These are phyloP conservation scores for Penaeus indicus DNA, from an alignment of 1,140 invertebrate species.

Conservation along the genomic window DNA sequence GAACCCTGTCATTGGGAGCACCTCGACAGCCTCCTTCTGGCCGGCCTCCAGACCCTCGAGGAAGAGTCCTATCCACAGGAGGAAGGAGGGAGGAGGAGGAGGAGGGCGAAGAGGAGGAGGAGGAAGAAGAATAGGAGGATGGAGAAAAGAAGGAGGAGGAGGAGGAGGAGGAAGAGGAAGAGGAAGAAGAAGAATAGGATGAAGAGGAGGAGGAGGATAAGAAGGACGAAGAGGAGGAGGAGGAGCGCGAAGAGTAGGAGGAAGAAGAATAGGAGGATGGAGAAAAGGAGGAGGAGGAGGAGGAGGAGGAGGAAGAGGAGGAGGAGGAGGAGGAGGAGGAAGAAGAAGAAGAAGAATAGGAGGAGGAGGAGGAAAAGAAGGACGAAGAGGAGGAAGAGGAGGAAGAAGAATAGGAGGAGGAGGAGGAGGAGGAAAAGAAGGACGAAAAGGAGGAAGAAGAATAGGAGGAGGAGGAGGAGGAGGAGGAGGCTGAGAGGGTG, in stretches of 20 bases:
- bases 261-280: neutral
- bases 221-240: neutral
- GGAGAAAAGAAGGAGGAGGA: neutral
- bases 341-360: neutral
- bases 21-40: no score
- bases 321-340: neutral
- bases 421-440: no score
- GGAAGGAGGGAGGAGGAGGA: neutral
- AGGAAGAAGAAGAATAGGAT: neutral
- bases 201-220: neutral
- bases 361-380: neutral
- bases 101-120: neutral
- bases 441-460: neutral
- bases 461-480: no score
- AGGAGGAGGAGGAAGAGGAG: neutral
- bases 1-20: no score
- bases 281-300: neutral
- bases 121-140: neutral
- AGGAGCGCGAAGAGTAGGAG: neutral
- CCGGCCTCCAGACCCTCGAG: no score
- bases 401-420: no score
- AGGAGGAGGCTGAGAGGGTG: no score
- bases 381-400: neutral
- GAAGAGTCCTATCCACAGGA: no score
- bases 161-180: neutral